Conservation (phyloP, 53 echinoderm and acorn worm genomes). For the Patiria pectinifera region DNA sequence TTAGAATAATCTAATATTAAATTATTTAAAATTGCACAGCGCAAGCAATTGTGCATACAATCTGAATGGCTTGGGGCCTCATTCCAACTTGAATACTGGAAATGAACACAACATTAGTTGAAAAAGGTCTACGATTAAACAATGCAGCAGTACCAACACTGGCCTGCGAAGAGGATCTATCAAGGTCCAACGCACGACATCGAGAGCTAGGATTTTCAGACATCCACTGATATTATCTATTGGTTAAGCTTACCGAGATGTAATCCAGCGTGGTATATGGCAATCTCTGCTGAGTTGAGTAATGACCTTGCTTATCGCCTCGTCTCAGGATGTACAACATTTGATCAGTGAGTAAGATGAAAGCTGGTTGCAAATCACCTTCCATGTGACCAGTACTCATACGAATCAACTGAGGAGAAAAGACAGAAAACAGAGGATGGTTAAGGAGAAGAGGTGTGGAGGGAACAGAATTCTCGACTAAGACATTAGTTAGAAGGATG, state of each 20-base stretch:
- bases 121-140: neutral
- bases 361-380: constrained; percentile 83
- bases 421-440: neutral
- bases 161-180: neutral
- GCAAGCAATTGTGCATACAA: no score
- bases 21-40: no score
- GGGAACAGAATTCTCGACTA: neutral
- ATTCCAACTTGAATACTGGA: no score
- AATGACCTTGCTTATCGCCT: constrained; percentile 79
- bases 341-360: constrained; percentile 82
- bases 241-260: constrained; percentile 68
- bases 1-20: no score
- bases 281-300: constrained; percentile 72
- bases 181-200: neutral
- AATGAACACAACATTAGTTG: neutral
- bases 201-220: neutral
- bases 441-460: neutral
- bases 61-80: no score
- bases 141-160: neutral
- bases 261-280: constrained; percentile 69
- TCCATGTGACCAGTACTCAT: constrained; percentile 92
- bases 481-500: no score
- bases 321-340: constrained; percentile 88
- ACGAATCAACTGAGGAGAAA: constrained; percentile 71
- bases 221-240: neutral